Percentiles rank a stretch among this genome's conserved stretches.
These are phyloP conservation scores for Charanyca ferruginea DNA, from an alignment of 2,888 invertebrate species.

Conservation along the genomic window DNA sequence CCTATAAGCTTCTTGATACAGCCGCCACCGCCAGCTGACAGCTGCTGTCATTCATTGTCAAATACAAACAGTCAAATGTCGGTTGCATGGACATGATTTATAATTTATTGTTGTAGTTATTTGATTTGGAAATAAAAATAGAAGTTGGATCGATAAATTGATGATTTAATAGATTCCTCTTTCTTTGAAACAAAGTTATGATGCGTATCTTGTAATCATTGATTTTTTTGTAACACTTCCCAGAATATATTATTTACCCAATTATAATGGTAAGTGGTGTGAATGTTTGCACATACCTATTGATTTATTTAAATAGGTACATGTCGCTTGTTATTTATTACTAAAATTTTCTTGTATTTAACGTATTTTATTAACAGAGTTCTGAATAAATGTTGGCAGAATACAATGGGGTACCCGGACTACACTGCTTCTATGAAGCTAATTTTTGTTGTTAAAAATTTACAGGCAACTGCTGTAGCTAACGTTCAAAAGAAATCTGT, in stretches of 20 bases:
- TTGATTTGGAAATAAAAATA: constrained; percentile 52
- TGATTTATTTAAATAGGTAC: constrained; percentile 10
- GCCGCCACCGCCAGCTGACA: too few species aligned
- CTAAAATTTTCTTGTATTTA: background rate
- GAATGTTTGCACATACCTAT: constrained; percentile 26
- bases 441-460: constrained; percentile 40
- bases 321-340: constrained; percentile 38
- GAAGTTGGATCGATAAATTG: constrained; percentile 50
- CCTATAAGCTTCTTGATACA: too few species aligned
- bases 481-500: constrained; percentile 79
- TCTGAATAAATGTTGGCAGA: background rate
- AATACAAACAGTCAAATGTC: background rate
- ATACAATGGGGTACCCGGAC: background rate
- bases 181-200: constrained; percentile 32
- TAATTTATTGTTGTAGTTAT: constrained; percentile 43
- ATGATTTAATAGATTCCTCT: constrained; percentile 25
- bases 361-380: background rate
- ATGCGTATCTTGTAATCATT: constrained; percentile 29
- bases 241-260: constrained; percentile 18
- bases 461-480: constrained; percentile 82
- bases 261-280: constrained; percentile 54
- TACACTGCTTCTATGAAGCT: background rate
- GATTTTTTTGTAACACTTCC: constrained; percentile 5
- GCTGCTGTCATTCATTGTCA: constrained; percentile 14
- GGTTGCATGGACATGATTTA: background rate